phyloP scores from a whole-genome alignment of 2,797 vertebrate genomes.

The Chiloscyllium punctatum region DNA sequence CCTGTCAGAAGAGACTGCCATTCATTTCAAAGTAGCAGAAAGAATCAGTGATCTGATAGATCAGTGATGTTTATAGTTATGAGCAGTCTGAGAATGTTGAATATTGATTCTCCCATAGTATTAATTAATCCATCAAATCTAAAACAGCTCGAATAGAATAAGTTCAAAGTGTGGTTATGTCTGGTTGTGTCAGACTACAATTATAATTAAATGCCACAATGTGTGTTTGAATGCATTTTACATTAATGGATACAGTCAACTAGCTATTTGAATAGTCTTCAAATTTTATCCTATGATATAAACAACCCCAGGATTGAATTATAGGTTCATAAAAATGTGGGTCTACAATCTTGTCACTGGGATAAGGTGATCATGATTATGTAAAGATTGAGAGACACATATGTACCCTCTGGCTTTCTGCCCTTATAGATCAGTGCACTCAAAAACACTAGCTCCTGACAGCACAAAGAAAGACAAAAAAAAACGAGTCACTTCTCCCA shows the following conservation, averaged over 20 bases:
- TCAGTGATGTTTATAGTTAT: background rate
- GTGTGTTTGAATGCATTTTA: background rate
- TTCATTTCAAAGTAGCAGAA: background rate
- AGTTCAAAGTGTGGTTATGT: background rate
- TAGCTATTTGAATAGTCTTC: background rate
- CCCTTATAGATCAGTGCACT: background rate
- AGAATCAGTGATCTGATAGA: background rate
- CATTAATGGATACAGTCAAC: background rate
- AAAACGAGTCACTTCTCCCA: background rate
- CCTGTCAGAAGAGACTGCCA: background rate
- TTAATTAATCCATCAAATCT: background rate
- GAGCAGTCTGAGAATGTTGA: background rate
- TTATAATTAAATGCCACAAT: background rate
- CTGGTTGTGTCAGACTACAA: background rate
- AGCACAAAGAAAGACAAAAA: too few species aligned
- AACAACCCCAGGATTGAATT: background rate
- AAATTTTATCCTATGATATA: background rate
- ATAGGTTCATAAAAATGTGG: background rate
- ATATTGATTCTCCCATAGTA: background rate
- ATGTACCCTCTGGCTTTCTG: background rate
- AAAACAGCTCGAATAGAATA: background rate
- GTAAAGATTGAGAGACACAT: background rate
- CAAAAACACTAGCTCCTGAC: background rate
- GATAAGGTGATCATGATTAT: background rate
- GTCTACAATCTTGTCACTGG: background rate